Conservation (phyloP, 2,888 invertebrate species). For the Tiliacea citrago region DNA sequence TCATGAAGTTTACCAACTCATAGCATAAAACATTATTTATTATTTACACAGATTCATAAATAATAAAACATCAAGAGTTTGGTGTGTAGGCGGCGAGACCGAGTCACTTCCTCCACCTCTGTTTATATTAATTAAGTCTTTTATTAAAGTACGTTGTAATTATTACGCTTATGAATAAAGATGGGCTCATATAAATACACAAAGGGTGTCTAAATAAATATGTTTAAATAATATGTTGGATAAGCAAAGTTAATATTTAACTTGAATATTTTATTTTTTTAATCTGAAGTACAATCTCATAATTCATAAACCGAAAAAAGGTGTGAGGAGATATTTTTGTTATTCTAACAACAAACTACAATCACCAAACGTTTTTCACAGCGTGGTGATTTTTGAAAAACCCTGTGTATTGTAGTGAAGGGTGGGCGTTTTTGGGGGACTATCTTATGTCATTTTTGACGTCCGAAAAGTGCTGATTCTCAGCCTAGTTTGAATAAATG, state of each 20-base stretch:
- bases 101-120: conserved; percentile 35
- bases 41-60: conserved; percentile 37
- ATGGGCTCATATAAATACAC: conserved; percentile 37
- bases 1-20: conserved; percentile 3
- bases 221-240: conserved; percentile 4
- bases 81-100: conserved; percentile 36
- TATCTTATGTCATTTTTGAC: too few relatives aligned
- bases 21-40: conserved; percentile 34
- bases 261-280: not conserved
- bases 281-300: not conserved
- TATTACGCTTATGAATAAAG: conserved; percentile 55
- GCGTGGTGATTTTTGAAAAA: not conserved
- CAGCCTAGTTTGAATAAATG: too few relatives aligned
- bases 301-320: not conserved
- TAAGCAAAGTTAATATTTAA: not conserved
- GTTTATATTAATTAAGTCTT: conserved; percentile 55
- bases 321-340: not conserved
- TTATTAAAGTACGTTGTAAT: conserved; percentile 49
- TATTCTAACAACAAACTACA: not conserved
- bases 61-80: conserved; percentile 25
- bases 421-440: too few relatives aligned
- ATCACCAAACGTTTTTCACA: not conserved
- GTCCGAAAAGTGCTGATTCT: too few relatives aligned
- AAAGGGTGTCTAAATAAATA: conserved; percentile 31
- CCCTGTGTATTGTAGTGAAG: too few relatives aligned